Base-by-base conservation (phyloP, 2,888 invertebrate genomes). In the Hirudinaria manillensis region DNA sequence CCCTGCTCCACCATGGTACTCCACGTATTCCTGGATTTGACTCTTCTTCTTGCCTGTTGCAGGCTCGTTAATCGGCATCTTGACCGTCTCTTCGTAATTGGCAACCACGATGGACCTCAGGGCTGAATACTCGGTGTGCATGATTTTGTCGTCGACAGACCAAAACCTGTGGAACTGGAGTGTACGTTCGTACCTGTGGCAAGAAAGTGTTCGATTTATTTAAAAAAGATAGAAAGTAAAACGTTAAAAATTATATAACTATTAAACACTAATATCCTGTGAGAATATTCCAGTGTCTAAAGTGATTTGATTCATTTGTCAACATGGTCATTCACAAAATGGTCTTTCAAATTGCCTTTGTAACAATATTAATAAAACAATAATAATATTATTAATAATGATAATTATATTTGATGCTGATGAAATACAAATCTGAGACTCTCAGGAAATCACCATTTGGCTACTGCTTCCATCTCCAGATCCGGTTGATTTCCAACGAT, bases 1-100 rank as follows among this genome's bases (percentile, higher is more conserved):
- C 0, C 99, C 99, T 2, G 95, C 92, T 0, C 96, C 95, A 0
- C 97, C 98, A 83, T 98, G 95, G 84, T 96, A 99, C 82, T 99
- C 97, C 65, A 98, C 95, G 84, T 93, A 99, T 85, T 99, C 99
- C 86, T 96, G 92, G 80, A 99, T 98, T 88, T 99, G 99, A 78
- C 96, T 97, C 85, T 93, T 95, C 87, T 91, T 92, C 85, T 93
- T 93, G 3, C 96, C 97, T 0, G 89, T 86, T 0, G 98, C 99
- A 3, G 98, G 98, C 85, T 99, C 99, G 85, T 99, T 99, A 81
- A 99, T 93, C 13, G 98, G 98, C 89, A 99, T 89, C 89, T 94
- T 95, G 7, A 99, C 91, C 0, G 93, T 97, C 86, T 99, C 98
- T 83, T 99, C 96, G 88, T 90, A 97, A 85, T 99, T 99, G 0